These are phyloP conservation scores for Ectemnius lituratus DNA, from an alignment of 2,888 invertebrate genomes.

Conservation along the genomic window DNA sequence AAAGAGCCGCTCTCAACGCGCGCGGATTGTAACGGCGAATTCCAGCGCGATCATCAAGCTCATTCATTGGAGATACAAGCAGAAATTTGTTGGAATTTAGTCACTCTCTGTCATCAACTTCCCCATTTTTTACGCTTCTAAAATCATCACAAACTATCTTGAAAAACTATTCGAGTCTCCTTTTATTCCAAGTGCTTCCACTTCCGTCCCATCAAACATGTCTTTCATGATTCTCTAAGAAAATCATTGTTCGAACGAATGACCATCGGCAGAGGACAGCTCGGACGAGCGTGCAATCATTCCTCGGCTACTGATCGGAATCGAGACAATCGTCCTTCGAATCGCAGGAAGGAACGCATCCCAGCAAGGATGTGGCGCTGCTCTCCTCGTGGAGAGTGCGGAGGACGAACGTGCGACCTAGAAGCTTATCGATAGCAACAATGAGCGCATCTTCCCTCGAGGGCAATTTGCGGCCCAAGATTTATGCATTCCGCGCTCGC, in stretches of 20 bases:
- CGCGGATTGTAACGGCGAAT: slow-evolving; percentile 26
- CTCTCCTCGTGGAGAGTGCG: background rate
- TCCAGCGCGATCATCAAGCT: slow-evolving; percentile 6
- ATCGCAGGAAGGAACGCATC: background rate
- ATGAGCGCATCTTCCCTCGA: slow-evolving; percentile 33
- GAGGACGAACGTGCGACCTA: slow-evolving; percentile 13
- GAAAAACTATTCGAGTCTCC: too few species aligned
- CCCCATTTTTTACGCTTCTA: too few species aligned
- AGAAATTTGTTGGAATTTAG: background rate
- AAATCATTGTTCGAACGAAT: too few species aligned
- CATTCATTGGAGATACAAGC: background rate
- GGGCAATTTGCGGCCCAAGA: slow-evolving; percentile 36
- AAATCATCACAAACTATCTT: too few species aligned
- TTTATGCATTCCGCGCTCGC: slow-evolving; percentile 32
- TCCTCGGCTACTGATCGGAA: too few species aligned
- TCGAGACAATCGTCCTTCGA: background rate
- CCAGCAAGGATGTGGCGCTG: background rate
- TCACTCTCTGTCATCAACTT: background rate
- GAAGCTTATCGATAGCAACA: slow-evolving; percentile 34
- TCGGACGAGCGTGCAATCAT: too few species aligned
- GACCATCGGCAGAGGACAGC: too few species aligned
- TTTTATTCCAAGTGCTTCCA: too few species aligned
- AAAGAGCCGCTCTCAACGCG: slow-evolving; percentile 20
- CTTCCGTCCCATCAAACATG: too few species aligned
- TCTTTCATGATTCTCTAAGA: too few species aligned